Base-by-base conservation (phyloP, 1,140 invertebrate species). In the Lasaia peninsularis region DNA sequence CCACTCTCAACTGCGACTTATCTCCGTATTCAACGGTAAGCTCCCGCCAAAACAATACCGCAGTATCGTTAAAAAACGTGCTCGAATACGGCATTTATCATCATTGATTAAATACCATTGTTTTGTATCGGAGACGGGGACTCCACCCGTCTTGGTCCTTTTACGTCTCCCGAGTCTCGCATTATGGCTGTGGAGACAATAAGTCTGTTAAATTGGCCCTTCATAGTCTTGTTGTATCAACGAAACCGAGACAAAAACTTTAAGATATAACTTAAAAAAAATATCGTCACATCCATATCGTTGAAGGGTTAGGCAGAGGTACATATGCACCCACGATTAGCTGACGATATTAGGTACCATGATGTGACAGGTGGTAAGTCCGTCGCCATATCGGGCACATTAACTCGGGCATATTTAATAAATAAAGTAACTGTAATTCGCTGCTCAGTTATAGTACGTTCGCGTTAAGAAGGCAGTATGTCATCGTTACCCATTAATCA, bases 91-190 rank as follows among this genome's bases (percentile, higher is more conserved):
- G 78, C 86, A 88, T 88, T 86, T 88, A 88, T 88, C 86, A 88
- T 88, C 81, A 74, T 80, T 86, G 86, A 86, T 88, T 88, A 88
- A 88, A 88, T 88, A 86, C 83, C 86, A 88, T 88, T 88, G 86
- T 88, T 88, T 88, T 82, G 86, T 86, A 85, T 68, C 65, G 78
- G 75, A 80, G 75, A 69, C 71, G 75, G 77, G 73, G 71, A 73
- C 74, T 71, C 80, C 80, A 61, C 32, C 44, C 51, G 53, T 77
- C 69, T 67, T 86, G 69, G 52, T 86, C 70, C 67, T 88, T 86
- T 88, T 88, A 74, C 69, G 60, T 75, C 73, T 69, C 70, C 62
- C 67, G 60, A 63, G 63, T 79, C 78, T 78, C 74, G 81, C 75
- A 81, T 83, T 88, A 78, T 85, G 78, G 64, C 67, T 67, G 72